Evolutionary conservation across 2,113 vertebrate species (phyloP), one percentile per base, ranked within the genome.

Genomic region (Hemichromis elongatus): DNA sequence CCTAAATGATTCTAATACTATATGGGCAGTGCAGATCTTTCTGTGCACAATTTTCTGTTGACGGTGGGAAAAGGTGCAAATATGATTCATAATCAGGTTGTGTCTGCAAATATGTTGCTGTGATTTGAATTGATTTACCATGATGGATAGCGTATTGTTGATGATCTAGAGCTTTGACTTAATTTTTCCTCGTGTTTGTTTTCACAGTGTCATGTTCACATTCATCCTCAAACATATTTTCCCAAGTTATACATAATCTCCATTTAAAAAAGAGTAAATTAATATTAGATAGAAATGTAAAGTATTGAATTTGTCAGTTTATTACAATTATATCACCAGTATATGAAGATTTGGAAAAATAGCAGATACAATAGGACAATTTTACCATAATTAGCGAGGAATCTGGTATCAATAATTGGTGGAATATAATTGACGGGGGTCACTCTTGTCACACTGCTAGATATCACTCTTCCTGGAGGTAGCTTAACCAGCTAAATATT

Each of bases 401-500:
- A 28, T 50, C 26, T 50, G 24, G 68, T 19, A 7, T 28, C 16
- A 0, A 50, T 50, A 75, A 13, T 47, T 73, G 42, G 26, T 47
- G 70, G 19, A 50, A 33, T 52, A 50, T 50, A 52, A 75, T 33
- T 75, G 26, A 50, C 0, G 3, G 19, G 40, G 45, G 45, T 52
- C 26, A 75, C 18, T 13, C 7, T 52, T 40, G 45, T 18, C 68
- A 79, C 37, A 73, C 21, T 57, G 73, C 53, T 70, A 37, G 9
- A 78, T 42, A 85, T 88, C 37, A 82, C 84, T 70, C 55, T 75
- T 42, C 59, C 55, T 75, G 3, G 77, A 85, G 84, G 77, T 84
- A 84, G 85, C 87, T 91, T 86, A 86, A 90, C 33, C 42, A 75
- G 75, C 77, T 91, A 90, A 83, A 80, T 59, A 81, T 88, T 82